Base-by-base conservation (phyloP, 2,797 vertebrate species). In the Rhabdomys pumilio region DNA sequence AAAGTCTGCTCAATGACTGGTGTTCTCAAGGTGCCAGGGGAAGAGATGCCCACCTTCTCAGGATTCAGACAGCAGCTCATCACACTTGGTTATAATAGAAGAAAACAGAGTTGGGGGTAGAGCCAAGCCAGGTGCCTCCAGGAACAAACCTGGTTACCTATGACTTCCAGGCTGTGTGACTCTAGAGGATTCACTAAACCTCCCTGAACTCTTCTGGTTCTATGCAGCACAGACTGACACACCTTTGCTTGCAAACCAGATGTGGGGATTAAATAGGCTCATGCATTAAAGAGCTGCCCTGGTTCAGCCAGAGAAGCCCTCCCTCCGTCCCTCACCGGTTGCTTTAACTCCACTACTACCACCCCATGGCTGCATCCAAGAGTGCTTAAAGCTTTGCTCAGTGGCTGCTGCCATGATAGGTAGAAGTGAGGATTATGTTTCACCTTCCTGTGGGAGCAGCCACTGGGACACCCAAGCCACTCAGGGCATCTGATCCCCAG, bases 371-470 rank as follows among this genome's bases (percentile, higher is more conserved):
- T 14, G 17, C 17, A 34, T 20, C 69, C 77, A 0, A 9, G 65
- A 95, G 91, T 93, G 77, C 93, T 97, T 97, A 97, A 93, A 5
- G 38, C 50, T 82, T 73, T 55, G n/a, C 77, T 67, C 47, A 0
- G 65, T 14, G 83, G 93, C 41, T 95, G 31, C 59, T 95, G 95
- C 96, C 93, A 96, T 94, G 47, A 91, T 3, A 55, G 63, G 92
- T 76, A 96, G 81, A 95, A 59, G 83, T 84, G 38, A 80, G 12
- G 90, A 94, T 97, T 94, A 7, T 31, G 86, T 97, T 97, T 96
- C 95, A 80, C 90, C 96, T 97, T 97, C 96, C 94, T 96, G 91
- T 95, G 95, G 89, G 93, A 97, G 97, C 91, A 97, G 91, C 94
- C 95, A 47, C 96, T 34, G 41, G 2, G 96, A 97, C 88, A 97